phyloP scores from a whole-genome alignment of 1,140 invertebrate genomes.

The Atopsyche davidsoni region DNA sequence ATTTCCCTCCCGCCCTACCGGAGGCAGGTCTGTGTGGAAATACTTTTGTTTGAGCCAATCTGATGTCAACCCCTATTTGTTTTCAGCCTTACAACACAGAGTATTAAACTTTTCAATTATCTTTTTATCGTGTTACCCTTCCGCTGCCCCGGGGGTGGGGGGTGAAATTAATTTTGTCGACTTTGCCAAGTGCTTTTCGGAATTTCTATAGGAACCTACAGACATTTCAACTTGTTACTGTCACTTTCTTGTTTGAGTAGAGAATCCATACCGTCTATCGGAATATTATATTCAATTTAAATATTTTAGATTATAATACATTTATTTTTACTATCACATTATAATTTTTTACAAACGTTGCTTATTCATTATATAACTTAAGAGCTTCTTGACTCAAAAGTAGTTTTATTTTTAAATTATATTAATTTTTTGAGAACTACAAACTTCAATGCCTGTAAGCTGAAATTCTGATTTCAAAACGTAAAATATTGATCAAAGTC shows the following conservation, averaged over 20 bases:
- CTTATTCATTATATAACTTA: too few relatives aligned
- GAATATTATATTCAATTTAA: too few relatives aligned
- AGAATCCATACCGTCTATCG: too few relatives aligned
- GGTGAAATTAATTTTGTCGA: constrained; percentile 52
- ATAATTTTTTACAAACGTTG: too few relatives aligned
- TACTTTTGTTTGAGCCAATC: constrained; percentile 31
- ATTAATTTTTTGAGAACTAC: too few relatives aligned
- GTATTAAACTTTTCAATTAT: constrained; percentile 54
- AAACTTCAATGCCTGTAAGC: too few relatives aligned
- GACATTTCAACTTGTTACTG: constrained; percentile 41
- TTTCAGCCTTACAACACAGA: constrained; percentile 31
- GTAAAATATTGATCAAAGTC: too few relatives aligned
- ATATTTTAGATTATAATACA: too few relatives aligned
- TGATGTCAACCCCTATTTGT: constrained; percentile 32
- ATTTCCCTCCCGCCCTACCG: constrained; percentile 8
- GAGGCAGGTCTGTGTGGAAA: constrained; percentile 21
- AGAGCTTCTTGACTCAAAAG: too few relatives aligned
- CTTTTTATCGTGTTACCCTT: constrained; percentile 48
- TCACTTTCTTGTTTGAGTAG: constrained; percentile 16
- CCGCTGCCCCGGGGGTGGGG: constrained; percentile 39
- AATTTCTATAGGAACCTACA: constrained; percentile 42
- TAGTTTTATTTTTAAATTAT: too few relatives aligned
- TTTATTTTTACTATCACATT: too few relatives aligned
- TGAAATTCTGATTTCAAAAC: too few relatives aligned
- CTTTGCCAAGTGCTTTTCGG: constrained; percentile 37